phyloP scores from a whole-genome alignment of 2,113 vertebrate genomes.

The Rynchops niger region DNA sequence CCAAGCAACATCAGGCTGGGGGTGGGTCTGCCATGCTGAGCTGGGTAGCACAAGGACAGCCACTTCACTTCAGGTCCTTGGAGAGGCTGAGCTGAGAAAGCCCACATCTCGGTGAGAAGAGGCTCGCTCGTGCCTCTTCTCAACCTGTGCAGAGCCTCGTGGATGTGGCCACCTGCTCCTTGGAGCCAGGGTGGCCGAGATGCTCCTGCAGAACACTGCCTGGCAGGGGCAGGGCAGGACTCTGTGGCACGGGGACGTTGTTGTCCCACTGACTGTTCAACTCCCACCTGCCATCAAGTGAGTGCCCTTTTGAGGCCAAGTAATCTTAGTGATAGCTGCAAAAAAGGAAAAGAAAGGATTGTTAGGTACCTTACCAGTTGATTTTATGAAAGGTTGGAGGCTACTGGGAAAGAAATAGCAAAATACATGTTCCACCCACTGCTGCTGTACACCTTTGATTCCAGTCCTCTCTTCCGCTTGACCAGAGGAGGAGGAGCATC shows the following conservation, averaged over 20 bases:
- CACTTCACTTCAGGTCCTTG: not conserved
- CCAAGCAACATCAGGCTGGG: rapidly evolving
- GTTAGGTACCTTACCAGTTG: not conserved
- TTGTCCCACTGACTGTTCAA: not conserved
- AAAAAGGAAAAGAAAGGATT: not conserved
- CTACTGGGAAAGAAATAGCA: not conserved
- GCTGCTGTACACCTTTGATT: not conserved
- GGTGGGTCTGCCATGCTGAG: not conserved
- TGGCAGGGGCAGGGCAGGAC: not conserved
- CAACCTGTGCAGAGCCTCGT: not conserved
- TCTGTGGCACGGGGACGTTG: not conserved
- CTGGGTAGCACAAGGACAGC: rapidly evolving
- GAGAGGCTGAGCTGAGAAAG: not conserved
- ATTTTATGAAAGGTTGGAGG: not conserved
- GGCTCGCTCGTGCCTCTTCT: not conserved
- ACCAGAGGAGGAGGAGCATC: not conserved
- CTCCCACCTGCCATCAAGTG: not conserved
- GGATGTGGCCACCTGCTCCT: not conserved
- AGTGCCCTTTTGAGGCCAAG: not conserved
- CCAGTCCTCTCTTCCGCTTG: not conserved
- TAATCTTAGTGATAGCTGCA: not conserved
- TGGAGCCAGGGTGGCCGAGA: not conserved
- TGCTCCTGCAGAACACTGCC: not conserved
- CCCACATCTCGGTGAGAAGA: not conserved
- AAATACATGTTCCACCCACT: not conserved